Evolutionary conservation across 2,888 invertebrate species (phyloP), one percentile per base, ranked within the genome.

Genomic region (Zele albiditarsus): DNA sequence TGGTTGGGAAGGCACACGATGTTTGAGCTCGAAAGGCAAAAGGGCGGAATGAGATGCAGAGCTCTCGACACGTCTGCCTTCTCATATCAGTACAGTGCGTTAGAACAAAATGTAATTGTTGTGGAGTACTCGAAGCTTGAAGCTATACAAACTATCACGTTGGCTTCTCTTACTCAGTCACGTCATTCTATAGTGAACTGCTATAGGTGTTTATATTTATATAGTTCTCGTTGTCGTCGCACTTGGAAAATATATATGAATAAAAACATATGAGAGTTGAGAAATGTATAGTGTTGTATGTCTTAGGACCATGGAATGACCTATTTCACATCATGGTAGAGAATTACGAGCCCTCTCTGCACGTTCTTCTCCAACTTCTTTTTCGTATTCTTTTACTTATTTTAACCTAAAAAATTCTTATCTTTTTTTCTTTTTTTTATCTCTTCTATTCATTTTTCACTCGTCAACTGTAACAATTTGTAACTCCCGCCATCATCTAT

Each of bases 271-370:
- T 38, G 1, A n/a, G n/a, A 62, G 62, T 62, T 27, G 60, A 58
- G 42, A 71, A 53, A 65, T 28, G 65, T 65, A 65, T 31, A n/a
- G 28, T 28, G 12, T 5, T 12, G 74, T 71, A 60, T 69, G 60
- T 66, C 60, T 75, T 33, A 71, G 46, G 76, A 73, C 74, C 73
- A 70, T 71, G 78, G 79, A 81, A 82, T 82, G 83, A 85, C 83
- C 85, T 82, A 84, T 85, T 84, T 85, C 79, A 71, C 76, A 78
- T 79, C 77, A 74, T 77, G 78, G 78, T 27, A 74, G 71, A 65
- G 23, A 46, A 68, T 74, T 75, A 70, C 70, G 63, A 77, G 71
- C 71, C 49, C 33, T 46, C 38, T 58, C 27, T 33, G 23, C 28
- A 60, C 16, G 38, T 46, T 28, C 63, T 53, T 70, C 25, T 68